Evolutionary conservation across 2,797 vertebrate genomes (phyloP), one percentile per base, ranked within the genome.

Genomic region (Chelonia mydas): DNA sequence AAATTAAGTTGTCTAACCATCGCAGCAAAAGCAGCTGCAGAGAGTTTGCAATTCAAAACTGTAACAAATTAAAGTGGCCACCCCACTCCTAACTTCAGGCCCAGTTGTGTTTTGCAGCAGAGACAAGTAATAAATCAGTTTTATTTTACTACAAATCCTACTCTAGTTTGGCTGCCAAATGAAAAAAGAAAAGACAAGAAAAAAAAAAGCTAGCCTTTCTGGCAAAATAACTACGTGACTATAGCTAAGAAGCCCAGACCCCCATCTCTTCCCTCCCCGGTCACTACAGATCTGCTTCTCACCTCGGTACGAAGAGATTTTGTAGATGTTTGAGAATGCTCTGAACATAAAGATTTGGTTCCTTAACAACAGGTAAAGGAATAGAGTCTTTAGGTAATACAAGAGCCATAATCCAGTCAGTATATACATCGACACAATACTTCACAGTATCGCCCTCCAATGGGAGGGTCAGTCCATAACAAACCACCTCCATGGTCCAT

Each of bases 401-500:
- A 94, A 99, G 98, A 79, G 99, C 99, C 99, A 99, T 99, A 95
- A 99, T 98, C 99, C 99, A 99, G 90, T 99, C 99, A 33, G 99
- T 99, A 97, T 99, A 99, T 49, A 99, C 98, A 27, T 99, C 99
- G 93, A 99, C 99, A 91, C 99, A 99, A 85, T 99, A 98, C 93
- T 99, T 99, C 96, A 99, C 99, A 45, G 99, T 99, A 91, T 99
- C 99, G 57, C 99, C 99, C 5, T 99, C 99, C 98, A 99, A 97
- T 89, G 99, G 99, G 87, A 99, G 98, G 4, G 99, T 99, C 95
- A 99, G 95, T 76, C 99, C 99, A 4, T 99, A 99, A 97, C 99
- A 99, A 96, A 99, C 98, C 91, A 99, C 99, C 98, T 99, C 99
- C 99, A 99, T 99, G 7, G 99, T 99, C 99, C 99, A 99, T 98